phyloP scores from a whole-genome alignment of 2,888 invertebrate species.

The Metopia argyrocephala region DNA sequence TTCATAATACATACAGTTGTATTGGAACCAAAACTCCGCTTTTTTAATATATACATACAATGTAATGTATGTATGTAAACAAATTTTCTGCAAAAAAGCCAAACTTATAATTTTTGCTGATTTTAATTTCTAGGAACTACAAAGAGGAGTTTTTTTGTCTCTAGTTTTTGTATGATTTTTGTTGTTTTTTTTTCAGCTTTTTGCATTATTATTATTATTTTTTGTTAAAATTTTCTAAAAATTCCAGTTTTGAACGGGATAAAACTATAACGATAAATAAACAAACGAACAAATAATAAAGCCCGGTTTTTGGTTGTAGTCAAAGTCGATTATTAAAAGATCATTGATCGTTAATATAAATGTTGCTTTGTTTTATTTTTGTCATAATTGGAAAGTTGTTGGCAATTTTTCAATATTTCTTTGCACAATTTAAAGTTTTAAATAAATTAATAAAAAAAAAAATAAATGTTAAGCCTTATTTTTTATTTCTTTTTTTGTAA shows the following conservation, averaged over 20 bases:
- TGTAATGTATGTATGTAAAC: slow-evolving; percentile 45
- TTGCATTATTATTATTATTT: slow-evolving; percentile 1
- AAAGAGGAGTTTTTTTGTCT: slow-evolving; percentile 51
- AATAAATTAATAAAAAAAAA: not conserved
- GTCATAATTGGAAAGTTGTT: slow-evolving; percentile 63
- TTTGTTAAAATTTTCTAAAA: slow-evolving; percentile 38
- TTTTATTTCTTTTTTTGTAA: not conserved
- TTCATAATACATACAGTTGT: not conserved
- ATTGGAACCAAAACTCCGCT: not conserved
- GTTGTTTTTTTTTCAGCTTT: not conserved
- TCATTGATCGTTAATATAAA: slow-evolving; percentile 61
- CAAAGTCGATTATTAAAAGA: slow-evolving; percentile 59
- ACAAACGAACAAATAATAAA: not conserved
- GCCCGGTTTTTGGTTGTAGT: slow-evolving; percentile 37
- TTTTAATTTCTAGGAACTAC: slow-evolving; percentile 63
- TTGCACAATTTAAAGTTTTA: not conserved
- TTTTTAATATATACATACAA: slow-evolving; percentile 16
- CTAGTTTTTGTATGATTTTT: not conserved
- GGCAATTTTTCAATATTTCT: slow-evolving; percentile 31
- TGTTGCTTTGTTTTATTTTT: slow-evolving; percentile 64
- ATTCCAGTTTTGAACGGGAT: slow-evolving; percentile 53
- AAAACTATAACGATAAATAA: not conserved
- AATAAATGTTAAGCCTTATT: not conserved
- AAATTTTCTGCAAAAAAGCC: slow-evolving; percentile 45
- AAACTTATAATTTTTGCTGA: slow-evolving; percentile 45